These are phyloP conservation scores for Nannoperca australis DNA, from an alignment of 2,797 vertebrate genomes.

Conservation along the genomic window DNA sequence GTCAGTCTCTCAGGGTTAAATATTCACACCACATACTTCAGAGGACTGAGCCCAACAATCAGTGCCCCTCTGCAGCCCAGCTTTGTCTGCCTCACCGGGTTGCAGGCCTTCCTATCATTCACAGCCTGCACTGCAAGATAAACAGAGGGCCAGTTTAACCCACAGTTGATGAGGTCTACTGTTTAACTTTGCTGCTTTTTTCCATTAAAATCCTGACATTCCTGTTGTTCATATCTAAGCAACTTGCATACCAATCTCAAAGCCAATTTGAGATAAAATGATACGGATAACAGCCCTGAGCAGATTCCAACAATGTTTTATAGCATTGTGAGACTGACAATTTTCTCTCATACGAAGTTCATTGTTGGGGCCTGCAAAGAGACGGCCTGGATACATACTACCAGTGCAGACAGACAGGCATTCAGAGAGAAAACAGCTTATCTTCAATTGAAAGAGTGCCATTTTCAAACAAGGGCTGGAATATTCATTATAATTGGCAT, in stretches of 20 bases:
- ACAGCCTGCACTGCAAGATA: constrained; percentile 9
- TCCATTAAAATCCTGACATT: constrained; percentile 1
- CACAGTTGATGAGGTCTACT: constrained; percentile 9
- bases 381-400: background rate
- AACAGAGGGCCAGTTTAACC: background rate
- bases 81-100: background rate
- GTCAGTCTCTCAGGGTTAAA: constrained; percentile 18
- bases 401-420: background rate
- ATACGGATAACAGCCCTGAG: background rate
- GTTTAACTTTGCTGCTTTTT: background rate
- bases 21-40: constrained; percentile 30
- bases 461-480: background rate
- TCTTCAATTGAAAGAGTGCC: background rate
- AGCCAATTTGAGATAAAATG: constrained; percentile 6
- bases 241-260: background rate
- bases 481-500: background rate
- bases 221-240: constrained; percentile 3
- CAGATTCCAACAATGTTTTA: background rate
- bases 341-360: background rate
- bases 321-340: background rate
- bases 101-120: constrained; percentile 2
- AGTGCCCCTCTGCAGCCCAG: background rate
- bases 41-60: constrained; percentile 14
- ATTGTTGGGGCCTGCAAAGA: background rate
- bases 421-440: background rate